A percentile compares a stretch with the other conserved stretches of the same genome.
These are phyloP conservation scores for Anolis carolinensis DNA, from an alignment of 2,113 vertebrate genomes.

Conservation along the genomic window DNA sequence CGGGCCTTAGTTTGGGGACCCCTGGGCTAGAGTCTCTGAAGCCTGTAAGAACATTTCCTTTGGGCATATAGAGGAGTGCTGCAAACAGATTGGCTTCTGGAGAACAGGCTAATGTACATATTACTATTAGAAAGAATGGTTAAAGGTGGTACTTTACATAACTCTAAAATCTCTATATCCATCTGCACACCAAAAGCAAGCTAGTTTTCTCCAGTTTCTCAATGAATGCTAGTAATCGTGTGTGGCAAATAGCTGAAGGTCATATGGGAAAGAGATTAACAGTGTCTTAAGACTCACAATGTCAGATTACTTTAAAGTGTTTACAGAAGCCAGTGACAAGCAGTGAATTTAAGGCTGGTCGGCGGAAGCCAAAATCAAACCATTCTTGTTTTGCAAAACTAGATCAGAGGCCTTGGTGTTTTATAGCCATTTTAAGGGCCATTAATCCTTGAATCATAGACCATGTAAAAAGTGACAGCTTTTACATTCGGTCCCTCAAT, in stretches of 20 bases:
- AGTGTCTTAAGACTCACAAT: slow-evolving; percentile 68
- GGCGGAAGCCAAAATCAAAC: slow-evolving; percentile 69
- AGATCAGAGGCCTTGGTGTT: slow-evolving; percentile 72
- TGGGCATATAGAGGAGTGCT: background rate
- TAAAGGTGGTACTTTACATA: background rate
- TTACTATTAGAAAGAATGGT: background rate
- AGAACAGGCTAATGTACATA: background rate
- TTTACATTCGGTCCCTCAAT: slow-evolving; percentile 72
- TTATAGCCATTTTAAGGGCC: slow-evolving; percentile 81
- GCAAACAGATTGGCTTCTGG: background rate
- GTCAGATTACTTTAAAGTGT: slow-evolving; percentile 81
- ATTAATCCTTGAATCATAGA: slow-evolving; percentile 84
- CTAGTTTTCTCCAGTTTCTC: slow-evolving; percentile 51
- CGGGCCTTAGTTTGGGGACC: no score
- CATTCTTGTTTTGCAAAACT: slow-evolving; percentile 72
- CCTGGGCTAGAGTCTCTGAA: no score
- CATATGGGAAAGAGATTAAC: slow-evolving; percentile 71
- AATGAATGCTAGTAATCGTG: rapidly evolving
- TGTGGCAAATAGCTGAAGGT: slow-evolving; percentile 69
- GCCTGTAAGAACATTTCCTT: background rate
- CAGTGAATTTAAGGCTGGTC: slow-evolving; percentile 74
- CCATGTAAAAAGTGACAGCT: slow-evolving; percentile 79
- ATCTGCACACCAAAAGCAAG: background rate
- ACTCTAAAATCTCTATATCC: background rate
- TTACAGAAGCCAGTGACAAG: slow-evolving; percentile 77